Evolutionary conservation across 2,888 invertebrate genomes (phyloP), one percentile per base, ranked within the genome.

Genomic region (Leptinotarsa peninsularis): DNA sequence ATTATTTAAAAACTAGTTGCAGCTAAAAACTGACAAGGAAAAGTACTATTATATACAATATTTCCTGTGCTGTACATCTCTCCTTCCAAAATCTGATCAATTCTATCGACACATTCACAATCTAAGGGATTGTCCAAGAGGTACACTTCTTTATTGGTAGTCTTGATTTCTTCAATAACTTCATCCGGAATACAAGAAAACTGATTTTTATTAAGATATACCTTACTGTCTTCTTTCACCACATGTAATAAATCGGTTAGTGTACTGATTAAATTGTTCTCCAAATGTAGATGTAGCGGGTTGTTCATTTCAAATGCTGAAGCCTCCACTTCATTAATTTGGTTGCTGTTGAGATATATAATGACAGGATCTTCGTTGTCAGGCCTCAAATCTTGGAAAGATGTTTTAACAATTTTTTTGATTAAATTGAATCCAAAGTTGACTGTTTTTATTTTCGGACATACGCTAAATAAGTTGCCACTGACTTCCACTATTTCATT

Each of bases 401-500:
- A 67, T 18, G 4, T 52, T 66, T 74, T 69, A 14, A 50, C 72
- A 14, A 85, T 74, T 21, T 67, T 74, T 17, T 73, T 76, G 7
- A 85, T 79, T 18, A 70, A 13, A 68, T 85, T 85, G 60, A 79
- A 80, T 23, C 82, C 81, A 67, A 85, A 77, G 76, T 84, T 81
- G 4, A 85, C 63, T 17, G 80, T 10, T 7, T 71, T 68, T 23
- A 85, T 63, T 43, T 73, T 76, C 10, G 73, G 60, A 66, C 81
- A 79, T 2, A 77, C 81, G 15, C 73, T 72, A 60, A 85, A 83
- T 74, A 82, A 76, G 43, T 81, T 78, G 63, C 82, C 81, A 52
- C 74, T 79, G 7, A 85, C 75, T n/a, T 76, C 66, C 3, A 69
- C 67, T 15, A 85, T 52, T 75, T 80, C 69, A 74, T 85, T 85